Conservation (phyloP, 2,888 invertebrate genomes). For the Glomeris marginata region DNA sequence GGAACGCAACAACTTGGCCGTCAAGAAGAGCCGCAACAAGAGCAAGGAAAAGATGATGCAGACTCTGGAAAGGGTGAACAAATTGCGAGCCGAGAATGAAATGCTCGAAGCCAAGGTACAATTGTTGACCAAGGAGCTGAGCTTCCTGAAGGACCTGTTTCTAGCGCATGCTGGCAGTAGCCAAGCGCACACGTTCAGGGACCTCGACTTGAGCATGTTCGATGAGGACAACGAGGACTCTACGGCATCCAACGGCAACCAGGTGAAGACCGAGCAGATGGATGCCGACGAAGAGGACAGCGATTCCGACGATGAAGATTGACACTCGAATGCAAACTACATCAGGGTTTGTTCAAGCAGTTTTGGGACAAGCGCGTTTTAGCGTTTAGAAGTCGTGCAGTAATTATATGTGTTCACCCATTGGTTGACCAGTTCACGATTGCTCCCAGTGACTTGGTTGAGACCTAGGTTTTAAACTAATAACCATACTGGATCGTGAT, state of each 20-base stretch:
- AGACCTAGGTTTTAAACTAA: too few relatives aligned
- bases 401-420: too few relatives aligned
- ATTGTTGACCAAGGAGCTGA: conserved; percentile 60
- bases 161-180: conserved; percentile 55
- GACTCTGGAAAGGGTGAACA: conserved; percentile 55
- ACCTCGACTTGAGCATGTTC: conserved; percentile 22
- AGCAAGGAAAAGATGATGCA: conserved; percentile 32
- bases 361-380: too few relatives aligned
- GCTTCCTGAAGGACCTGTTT: conserved; percentile 64
- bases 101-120: conserved; percentile 64
- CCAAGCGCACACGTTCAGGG: conserved; percentile 25
- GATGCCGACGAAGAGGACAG: too few relatives aligned
- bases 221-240: background rate
- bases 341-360: too few relatives aligned
- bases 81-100: conserved; percentile 61
- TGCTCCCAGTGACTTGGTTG: too few relatives aligned
- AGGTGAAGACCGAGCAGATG: too few relatives aligned
- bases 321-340: too few relatives aligned
- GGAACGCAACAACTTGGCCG: conserved; percentile 23
- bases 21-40: conserved; percentile 23
- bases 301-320: too few relatives aligned
- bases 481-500: too few relatives aligned
- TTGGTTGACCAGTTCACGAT: too few relatives aligned
- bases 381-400: too few relatives aligned
- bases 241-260: background rate